Evolutionary conservation across 2,888 invertebrate species (phyloP).

Genomic region (Globia sparganii): DNA sequence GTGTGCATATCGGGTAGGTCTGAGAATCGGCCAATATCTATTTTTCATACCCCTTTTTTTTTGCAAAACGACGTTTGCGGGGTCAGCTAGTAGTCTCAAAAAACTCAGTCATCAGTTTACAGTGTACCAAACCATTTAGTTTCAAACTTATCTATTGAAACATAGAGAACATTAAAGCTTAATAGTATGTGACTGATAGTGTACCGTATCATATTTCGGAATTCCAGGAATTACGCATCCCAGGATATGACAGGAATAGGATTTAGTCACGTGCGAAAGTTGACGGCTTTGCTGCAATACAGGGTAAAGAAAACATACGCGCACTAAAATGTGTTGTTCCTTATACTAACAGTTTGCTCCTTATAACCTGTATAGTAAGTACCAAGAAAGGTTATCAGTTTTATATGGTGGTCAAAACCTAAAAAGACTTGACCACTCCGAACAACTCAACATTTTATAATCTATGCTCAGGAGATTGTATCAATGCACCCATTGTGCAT

Average conservation of each 20-base stretch:
- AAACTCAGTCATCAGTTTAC: neutral
- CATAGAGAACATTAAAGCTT: neutral
- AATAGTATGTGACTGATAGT: neutral
- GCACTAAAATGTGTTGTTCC: neutral
- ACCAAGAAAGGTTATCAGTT: neutral
- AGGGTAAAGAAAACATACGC: neutral
- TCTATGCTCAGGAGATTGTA: conserved; percentile 60
- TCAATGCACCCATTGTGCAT: no score
- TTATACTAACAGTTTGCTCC: neutral
- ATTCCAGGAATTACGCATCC: no score
- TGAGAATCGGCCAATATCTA: no score
- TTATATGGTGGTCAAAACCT: neutral
- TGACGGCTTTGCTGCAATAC: neutral
- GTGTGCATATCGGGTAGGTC: no score
- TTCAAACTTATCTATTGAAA: neutral
- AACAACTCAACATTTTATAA: conserved; percentile 36
- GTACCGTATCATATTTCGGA: no score
- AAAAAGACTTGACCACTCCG: conserved; percentile 30
- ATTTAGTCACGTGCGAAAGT: neutral
- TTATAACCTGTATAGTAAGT: no score
- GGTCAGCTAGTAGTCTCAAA: no score
- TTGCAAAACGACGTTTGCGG: no score
- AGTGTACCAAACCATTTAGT: neutral
- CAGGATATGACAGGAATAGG: neutral
- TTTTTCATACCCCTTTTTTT: no score